Base-by-base conservation (phyloP, 2,797 vertebrate genomes). In the Prunella strophiata region DNA sequence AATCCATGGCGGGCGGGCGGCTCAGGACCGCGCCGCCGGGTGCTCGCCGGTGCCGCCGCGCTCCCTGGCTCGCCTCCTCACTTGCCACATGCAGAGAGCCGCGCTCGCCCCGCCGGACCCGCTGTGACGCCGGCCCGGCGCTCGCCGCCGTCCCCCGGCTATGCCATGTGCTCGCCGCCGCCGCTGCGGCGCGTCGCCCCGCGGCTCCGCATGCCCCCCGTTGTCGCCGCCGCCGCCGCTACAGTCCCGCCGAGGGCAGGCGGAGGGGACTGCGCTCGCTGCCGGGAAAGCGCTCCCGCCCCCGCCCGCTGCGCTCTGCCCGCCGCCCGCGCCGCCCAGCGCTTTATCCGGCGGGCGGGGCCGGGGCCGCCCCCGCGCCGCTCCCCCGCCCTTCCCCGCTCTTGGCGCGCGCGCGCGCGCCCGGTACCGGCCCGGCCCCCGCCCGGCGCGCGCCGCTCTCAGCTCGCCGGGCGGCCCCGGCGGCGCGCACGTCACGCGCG, bases 1-100 rank as follows among this genome's bases (percentile, higher is more conserved):
- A 98, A 96, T 99, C 99, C 98, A 99, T 98, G 98, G 98, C 98
- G 98, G 97, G 98, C 97, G 96, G 57, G 84, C 88, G 90, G 47
- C 80, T 93, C 85, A 92, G 73, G 86, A 78, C 66, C 62, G 71
- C 79, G 88, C 89, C 87, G 78, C 84, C 77, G 59, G 52, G 38
- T 34, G 70, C 85, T 94, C 72, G 48, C 80, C 85, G 70, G 30
- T 92, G 74, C 91, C 93, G 86, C 87, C 91, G 85, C 83, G 91
- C 67, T 85, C 91, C 78, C 82, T 81, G 51, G 79, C 59, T 94
- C 80, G 52, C 75, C 38, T 43, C 77, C 85, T 90, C 88, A 45
- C 96, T 80, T 40, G 80, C 96, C 91, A 91, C 93, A 93, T 93
- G 83, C 94, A 81, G 91, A 63, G 91, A 86, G 52, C 85, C 21